Evolutionary conservation across 2,888 invertebrate genomes (phyloP).

Genomic region (Ichneumon xanthorius): DNA sequence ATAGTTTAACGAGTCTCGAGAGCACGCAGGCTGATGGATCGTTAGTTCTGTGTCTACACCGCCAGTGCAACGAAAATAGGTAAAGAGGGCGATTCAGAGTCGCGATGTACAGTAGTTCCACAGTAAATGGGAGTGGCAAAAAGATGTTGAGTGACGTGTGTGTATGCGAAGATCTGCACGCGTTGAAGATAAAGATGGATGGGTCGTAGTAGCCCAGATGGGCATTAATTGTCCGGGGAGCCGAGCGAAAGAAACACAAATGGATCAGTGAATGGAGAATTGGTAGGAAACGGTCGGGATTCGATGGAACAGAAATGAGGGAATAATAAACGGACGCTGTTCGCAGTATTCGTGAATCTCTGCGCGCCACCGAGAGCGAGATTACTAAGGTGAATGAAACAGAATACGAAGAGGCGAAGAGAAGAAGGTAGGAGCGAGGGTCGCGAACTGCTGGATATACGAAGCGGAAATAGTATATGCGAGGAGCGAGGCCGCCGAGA

Average conservation of each 20-base stretch:
- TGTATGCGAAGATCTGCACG: neutral
- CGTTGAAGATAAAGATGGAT: slow-evolving; percentile 10
- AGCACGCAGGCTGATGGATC: neutral
- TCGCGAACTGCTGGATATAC: slow-evolving; percentile 19
- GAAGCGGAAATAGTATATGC: slow-evolving; percentile 33
- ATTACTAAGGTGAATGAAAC: slow-evolving; percentile 38
- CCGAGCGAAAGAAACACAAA: slow-evolving; percentile 39
- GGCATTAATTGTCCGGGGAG: slow-evolving; percentile 49
- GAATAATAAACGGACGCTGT: slow-evolving; percentile 31
- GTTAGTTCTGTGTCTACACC: neutral
- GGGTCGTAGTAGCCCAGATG: slow-evolving; percentile 35
- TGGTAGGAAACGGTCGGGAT: slow-evolving; percentile 47
- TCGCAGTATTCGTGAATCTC: slow-evolving; percentile 29
- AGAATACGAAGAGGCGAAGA: slow-evolving; percentile 20
- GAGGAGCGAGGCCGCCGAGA: slow-evolving; percentile 19
- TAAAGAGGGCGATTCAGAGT: neutral
- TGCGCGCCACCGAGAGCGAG: slow-evolving; percentile 21
- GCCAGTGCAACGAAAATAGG: too few relatives aligned
- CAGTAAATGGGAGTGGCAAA: neutral
- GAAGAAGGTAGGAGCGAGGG: slow-evolving; percentile 48
- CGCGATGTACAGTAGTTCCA: neutral
- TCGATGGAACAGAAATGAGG: slow-evolving; percentile 10
- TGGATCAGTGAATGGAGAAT: slow-evolving; percentile 51
- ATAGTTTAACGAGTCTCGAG: too few relatives aligned
- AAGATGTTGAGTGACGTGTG: neutral